Evolutionary conservation across 2,797 vertebrate genomes (phyloP).

Genomic region (Sebastes ruberrimus): DNA sequence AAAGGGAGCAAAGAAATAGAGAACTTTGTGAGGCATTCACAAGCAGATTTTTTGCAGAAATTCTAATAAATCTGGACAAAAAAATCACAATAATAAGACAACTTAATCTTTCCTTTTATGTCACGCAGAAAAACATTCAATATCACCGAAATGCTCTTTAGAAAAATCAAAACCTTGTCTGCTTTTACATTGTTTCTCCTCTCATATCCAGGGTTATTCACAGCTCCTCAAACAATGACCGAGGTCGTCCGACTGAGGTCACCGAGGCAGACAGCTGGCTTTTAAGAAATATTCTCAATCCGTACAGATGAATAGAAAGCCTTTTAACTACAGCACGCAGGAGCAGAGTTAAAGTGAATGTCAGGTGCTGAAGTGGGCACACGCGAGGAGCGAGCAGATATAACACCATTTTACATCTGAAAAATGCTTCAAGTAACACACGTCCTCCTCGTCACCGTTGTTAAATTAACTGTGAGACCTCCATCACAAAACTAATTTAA

Average conservation of each 20-base stretch:
- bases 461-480: neutral
- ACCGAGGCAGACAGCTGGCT: slow-evolving; percentile 1
- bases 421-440: neutral
- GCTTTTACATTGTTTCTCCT: neutral
- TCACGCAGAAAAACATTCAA: neutral
- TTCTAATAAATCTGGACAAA: neutral
- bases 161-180: neutral
- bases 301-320: neutral
- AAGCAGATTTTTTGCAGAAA: neutral
- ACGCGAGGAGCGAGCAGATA: neutral
- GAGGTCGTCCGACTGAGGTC: slow-evolving; percentile 6
- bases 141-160: neutral
- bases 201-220: neutral
- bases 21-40: neutral
- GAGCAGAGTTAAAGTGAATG: neutral
- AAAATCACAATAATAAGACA: neutral
- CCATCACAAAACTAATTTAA: neutral
- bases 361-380: neutral
- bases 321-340: neutral
- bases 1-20: neutral
- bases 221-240: slow-evolving; percentile 6
- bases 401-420: neutral
- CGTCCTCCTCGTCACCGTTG: neutral
- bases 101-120: neutral
- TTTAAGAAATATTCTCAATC: neutral